Evolutionary conservation across 2,797 vertebrate genomes (phyloP).

Genomic region (Sebastes diploproa): DNA sequence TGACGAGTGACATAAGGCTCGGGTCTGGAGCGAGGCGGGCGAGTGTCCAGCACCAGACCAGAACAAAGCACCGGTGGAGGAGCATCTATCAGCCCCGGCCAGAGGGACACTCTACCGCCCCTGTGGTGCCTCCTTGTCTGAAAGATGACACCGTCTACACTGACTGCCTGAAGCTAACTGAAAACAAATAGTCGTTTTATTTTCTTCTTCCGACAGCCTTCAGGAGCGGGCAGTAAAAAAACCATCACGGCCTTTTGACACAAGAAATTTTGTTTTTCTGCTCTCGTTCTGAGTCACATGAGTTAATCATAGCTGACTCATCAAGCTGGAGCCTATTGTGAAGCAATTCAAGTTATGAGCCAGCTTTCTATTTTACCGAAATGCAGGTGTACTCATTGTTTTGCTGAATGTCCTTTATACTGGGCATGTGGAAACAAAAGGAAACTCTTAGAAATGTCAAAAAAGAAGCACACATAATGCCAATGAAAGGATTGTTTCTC

Average conservation of each 20-base stretch:
- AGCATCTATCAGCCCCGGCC: conserved; percentile 62
- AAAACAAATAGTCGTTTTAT: conserved; percentile 79
- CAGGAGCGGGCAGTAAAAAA: conserved; percentile 37
- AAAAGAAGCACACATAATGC: not conserved
- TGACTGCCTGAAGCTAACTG: conserved; percentile 66
- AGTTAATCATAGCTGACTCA: conserved; percentile 61
- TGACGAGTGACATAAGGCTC: conserved; percentile 30
- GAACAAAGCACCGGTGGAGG: conserved; percentile 59
- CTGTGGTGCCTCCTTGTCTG: conserved; percentile 75
- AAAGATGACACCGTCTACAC: conserved; percentile 74
- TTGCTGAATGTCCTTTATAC: not conserved
- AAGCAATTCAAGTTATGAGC: conserved; percentile 39
- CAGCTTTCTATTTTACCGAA: conserved; percentile 45
- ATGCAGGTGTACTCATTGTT: conserved; percentile 6
- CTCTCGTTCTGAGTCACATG: conserved; percentile 45
- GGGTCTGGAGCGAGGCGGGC: conserved; percentile 13
- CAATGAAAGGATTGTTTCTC: conserved; percentile 20
- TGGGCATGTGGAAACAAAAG: conserved; percentile 14
- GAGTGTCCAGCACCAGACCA: conserved; percentile 47
- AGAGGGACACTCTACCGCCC: conserved; percentile 54
- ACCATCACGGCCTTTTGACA: conserved; percentile 10
- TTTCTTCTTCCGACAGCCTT: conserved; percentile 44
- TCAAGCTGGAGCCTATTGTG: conserved; percentile 47
- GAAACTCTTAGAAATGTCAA: conserved; percentile 10
- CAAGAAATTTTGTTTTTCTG: conserved; percentile 48